Base-by-base conservation (phyloP, 2,797 vertebrate genomes). In the Agapornis canus region DNA sequence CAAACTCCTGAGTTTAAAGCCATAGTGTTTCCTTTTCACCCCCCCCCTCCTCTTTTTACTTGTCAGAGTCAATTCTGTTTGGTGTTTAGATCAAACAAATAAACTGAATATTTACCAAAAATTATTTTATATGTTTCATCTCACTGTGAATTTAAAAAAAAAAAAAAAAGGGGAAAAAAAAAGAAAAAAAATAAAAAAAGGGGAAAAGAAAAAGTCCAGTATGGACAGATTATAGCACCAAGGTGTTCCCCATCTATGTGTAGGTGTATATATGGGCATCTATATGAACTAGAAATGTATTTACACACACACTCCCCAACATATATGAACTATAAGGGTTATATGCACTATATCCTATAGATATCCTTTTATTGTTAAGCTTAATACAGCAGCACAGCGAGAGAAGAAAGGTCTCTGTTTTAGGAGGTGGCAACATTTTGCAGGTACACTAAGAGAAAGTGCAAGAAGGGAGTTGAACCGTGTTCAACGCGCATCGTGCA, bases 1-100 rank as follows among this genome's bases (percentile, higher is more conserved):
- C 98, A 98, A 99, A 99, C 99, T 99, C 98, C 98, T 95, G 97
- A 98, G 98, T 98, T 99, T 99, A 99, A 99, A 99, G 99, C 98
- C 98, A 98, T 98, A 99, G 98, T 98, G 98, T 98, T 99, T 87
- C 96, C 92, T 97, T 95, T 96, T 94, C 54, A 25, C 85, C 19
- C 27, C 82, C 82, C 64, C 92, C 92, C 72, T 64, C 71, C 98
- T 98, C 98, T 99, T 98, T 98, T 98, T 98, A 98, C 97, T 97
- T 98, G 98, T 96, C 98, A 98, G 94, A 97, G 93, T 97, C 95
- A 71, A 94, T 96, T 97, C 97, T 97, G 95, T 97, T 97, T 97
- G 96, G 95, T 94, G 97, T 97, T 97, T 96, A 98, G 98, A 98
- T 97, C 92, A 97, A 97, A 97, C 91, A 98, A 94, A 97, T 86